Base-by-base conservation (phyloP, 37 sponge, comb jelly and placozoan genomes). In the Halichondria panicea region DNA sequence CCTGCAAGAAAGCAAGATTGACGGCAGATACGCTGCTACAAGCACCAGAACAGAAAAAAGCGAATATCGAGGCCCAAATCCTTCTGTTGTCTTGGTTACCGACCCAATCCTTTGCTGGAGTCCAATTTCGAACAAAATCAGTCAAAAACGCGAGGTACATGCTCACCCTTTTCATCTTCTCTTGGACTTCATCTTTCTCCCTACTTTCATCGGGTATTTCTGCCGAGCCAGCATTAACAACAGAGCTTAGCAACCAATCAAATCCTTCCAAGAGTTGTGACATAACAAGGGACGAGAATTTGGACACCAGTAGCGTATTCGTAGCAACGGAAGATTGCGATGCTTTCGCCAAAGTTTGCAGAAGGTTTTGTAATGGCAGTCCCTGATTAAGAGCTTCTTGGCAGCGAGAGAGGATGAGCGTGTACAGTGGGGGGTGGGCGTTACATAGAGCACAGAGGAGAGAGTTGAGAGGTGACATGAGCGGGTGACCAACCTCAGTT, bases 391-490 rank as follows among this genome's bases (percentile, higher is more conserved):
- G 42, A n/a, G 67, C 65, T 2, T 50, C 9, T 24, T 63, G 59
- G 54, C 78, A 77, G 64, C 44, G 43, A 4, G 50, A 42, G 31
- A 81, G 36, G 65, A 80, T 27, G 4, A 71, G 41, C 24, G 72
- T 18, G 65, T 81, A 88, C 46, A 59, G 56, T 2, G 65, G 18
- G 0, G 58, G 65, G 24, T 52, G 43, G 22, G 12, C 36, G 41
- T 42, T 33, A 39, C 92, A 91, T 11, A 91, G 55, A 18, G 92
- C 52, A 63, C 82, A 78, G 36, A 91, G 59, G 8, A 91, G 83
- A 12, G 79, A 48, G 43, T 65, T 72, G 31, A 85, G 30, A 0
- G 91, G 50, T 18, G 59, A 27, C 66, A 77, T 85, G 31, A 70
- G 61, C 1, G 66, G 63, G 33, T 37, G 34, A 30, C 35, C 53